These are phyloP conservation scores for Muschampia plurimacula DNA, from an alignment of 2,888 invertebrate genomes.

Conservation along the genomic window DNA sequence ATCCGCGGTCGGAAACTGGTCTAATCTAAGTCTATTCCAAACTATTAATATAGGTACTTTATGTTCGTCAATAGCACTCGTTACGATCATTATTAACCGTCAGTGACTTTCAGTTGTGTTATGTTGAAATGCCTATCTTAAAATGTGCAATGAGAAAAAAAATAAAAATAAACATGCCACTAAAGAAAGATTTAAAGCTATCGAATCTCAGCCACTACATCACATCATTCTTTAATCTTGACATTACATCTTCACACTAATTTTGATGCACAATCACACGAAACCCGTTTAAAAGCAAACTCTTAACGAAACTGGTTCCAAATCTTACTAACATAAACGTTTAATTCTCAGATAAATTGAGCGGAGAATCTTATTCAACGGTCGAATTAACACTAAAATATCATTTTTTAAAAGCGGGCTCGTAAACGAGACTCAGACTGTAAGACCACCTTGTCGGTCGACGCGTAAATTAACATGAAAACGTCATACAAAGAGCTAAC, in stretches of 20 bases:
- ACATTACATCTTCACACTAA: conserved; percentile 32
- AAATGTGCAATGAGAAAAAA: background rate
- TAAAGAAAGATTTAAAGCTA: background rate
- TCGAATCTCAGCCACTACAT: background rate
- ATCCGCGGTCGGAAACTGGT: too few relatives aligned
- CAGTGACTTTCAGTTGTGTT: background rate
- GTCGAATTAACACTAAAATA: conserved; percentile 79
- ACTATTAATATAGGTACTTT: too few relatives aligned
- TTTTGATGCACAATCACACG: conserved; percentile 28
- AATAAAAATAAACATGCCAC: background rate
- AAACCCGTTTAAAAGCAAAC: conserved; percentile 43
- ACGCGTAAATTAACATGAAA: conserved; percentile 63
- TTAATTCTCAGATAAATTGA: conserved; percentile 64
- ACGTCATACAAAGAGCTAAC: conserved; percentile 80
- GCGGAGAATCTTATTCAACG: conserved; percentile 61
- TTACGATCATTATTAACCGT: too few relatives aligned
- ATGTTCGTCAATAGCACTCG: too few relatives aligned
- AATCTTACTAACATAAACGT: conserved; percentile 55
- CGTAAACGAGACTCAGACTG: conserved; percentile 55
- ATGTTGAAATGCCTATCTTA: background rate
- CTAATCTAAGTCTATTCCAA: too few relatives aligned
- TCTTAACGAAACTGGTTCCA: conserved; percentile 45
- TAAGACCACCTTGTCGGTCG: conserved; percentile 78
- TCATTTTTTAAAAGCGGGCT: conserved; percentile 66
- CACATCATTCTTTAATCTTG: conserved; percentile 10